Evolutionary conservation across 1,140 invertebrate genomes (phyloP).

Genomic region (Zaprionus kolodkinae): DNA sequence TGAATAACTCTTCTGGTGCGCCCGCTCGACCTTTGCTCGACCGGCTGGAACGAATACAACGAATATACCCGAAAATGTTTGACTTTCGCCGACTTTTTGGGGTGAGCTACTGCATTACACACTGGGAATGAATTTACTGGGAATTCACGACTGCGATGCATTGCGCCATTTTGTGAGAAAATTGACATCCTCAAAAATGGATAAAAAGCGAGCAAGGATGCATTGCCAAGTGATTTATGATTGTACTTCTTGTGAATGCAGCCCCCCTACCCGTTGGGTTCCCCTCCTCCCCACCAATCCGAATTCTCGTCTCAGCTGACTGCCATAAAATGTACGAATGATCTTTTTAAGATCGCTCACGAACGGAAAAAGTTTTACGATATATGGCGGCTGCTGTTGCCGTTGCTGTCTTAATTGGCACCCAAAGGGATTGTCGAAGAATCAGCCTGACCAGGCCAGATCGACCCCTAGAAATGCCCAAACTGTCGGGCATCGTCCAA

Average conservation of each 20-base stretch:
- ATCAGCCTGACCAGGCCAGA: conserved; percentile 5
- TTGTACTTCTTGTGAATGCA: conserved; percentile 40
- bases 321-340: conserved; percentile 48
- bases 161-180: conserved; percentile 51
- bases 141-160: conserved; percentile 47
- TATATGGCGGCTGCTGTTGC: conserved; percentile 41
- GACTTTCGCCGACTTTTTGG: conserved; percentile 47
- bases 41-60: conserved; percentile 2
- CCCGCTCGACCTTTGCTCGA: conserved; percentile 1
- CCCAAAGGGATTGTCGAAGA: conserved; percentile 39
- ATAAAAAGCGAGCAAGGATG: conserved; percentile 33
- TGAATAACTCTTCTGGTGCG: conserved; percentile 19
- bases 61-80: conserved; percentile 21
- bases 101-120: conserved; percentile 51
- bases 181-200: conserved; percentile 49
- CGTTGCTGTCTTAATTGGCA: conserved; percentile 53
- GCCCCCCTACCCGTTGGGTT: conserved; percentile 18
- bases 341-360: conserved; percentile 55
- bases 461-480: conserved; percentile 37
- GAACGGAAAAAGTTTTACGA: conserved; percentile 54
- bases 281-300: not conserved
- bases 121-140: conserved; percentile 38
- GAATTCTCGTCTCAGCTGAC: conserved; percentile 5
- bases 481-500: conserved; percentile 28
- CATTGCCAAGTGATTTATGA: conserved; percentile 45